These are phyloP conservation scores for Ptilonorhynchus violaceus DNA, from an alignment of 2,113 vertebrate species.

Conservation along the genomic window DNA sequence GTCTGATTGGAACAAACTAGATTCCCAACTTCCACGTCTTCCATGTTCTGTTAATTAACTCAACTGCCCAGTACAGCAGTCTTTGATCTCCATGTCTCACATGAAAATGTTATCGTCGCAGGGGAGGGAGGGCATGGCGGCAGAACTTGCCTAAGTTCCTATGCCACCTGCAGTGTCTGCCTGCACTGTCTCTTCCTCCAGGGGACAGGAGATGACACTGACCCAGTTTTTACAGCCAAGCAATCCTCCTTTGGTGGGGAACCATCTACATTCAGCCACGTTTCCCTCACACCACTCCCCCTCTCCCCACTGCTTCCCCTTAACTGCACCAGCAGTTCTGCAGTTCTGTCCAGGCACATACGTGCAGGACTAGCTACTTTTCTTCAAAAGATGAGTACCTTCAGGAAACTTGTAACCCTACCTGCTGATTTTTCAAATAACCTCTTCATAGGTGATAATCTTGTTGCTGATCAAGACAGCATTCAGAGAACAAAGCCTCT, in stretches of 20 bases:
- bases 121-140: not conserved
- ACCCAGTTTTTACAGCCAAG: not conserved
- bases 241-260: not conserved
- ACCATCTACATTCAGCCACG: not conserved
- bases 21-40: not conserved
- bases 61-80: not conserved
- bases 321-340: not conserved
- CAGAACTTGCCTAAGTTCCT: not conserved
- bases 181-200: not conserved
- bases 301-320: not conserved
- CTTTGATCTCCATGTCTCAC: not conserved
- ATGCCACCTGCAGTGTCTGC: not conserved
- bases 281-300: fast-evolving
- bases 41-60: conserved; percentile 7
- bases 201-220: not conserved
- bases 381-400: not conserved
- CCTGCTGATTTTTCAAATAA: not conserved
- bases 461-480: not conserved
- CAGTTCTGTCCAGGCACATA: not conserved
- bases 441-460: not conserved
- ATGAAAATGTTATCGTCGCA: not conserved
- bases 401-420: not conserved
- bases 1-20: not conserved
- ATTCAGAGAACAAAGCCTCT: not conserved
- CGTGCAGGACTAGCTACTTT: fast-evolving